Evolutionary conservation across 2,113 vertebrate species (phyloP), one percentile per base, ranked within the genome.

Genomic region (Lophius piscatorius): DNA sequence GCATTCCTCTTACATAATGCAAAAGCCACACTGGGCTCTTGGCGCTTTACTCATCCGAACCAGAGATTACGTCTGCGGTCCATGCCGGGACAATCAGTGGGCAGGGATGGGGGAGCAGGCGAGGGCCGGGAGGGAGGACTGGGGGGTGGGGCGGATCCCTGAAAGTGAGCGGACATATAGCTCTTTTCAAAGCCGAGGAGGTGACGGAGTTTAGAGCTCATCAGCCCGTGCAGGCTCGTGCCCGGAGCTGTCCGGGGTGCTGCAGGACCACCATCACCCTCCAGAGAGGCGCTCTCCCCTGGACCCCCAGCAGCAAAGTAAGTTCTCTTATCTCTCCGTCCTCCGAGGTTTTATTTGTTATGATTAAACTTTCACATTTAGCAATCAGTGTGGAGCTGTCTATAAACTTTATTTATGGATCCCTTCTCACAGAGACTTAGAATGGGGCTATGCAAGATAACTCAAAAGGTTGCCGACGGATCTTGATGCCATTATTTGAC

Each of bases 1-100:
- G 23, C 46, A 33, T 41, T 56, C 34, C 41, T 74, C 41, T 86
- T 81, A 75, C 38, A 68, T 81, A 74, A 87, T 61, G 46, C 56
- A 74, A 47, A 61, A 66, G 66, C 38, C 59, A 67, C 71, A 44
- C 22, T 28, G 6, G 18, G 51, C 65, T 69, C 39, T 35, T 17
- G 18, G 68, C 40, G 35, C 65, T 70, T 74, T 28, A 28, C 26
- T 5, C 29, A 64, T 57, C 77, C 79, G 44, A 48, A 24, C 66
- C 0, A 24, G 62, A 82, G 45, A 73, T 59, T 28, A 71, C 50
- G 21, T 66, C 56, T 36, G 38, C 21, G 10, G 62, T 16, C 34
- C 13, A 12, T 24, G 21, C 48, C 36, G 39, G 59, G 60, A 31
- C 44, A 38, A 6, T 28, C 14, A 23, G 69, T 54, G 63, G 54